phyloP scores from a whole-genome alignment of 2,888 invertebrate species.

The Pterostichus madidus region DNA sequence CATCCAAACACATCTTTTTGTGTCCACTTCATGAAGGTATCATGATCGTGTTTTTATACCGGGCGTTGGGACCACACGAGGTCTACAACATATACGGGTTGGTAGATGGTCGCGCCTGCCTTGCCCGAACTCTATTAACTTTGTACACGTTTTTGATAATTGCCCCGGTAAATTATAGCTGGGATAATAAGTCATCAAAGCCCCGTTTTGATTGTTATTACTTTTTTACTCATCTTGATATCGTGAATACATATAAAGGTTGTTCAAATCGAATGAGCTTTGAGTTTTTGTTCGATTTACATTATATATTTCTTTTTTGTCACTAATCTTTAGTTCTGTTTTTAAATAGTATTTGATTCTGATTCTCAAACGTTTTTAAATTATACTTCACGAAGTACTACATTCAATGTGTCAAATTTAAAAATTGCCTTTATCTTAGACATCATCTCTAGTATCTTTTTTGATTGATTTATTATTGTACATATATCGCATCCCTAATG shows the following conservation, averaged over 20 bases:
- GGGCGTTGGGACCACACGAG: slow-evolving; percentile 51
- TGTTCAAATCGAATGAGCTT: slow-evolving; percentile 39
- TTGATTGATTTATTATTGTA: too few relatives aligned
- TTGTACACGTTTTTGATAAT: slow-evolving; percentile 66
- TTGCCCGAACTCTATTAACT: slow-evolving; percentile 64
- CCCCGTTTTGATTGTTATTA: slow-evolving; percentile 64
- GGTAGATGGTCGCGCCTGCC: not conserved
- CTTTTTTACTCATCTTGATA: slow-evolving; percentile 48
- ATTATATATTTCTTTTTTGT: too few relatives aligned
- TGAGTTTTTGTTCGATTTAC: slow-evolving; percentile 14
- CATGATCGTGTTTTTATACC: slow-evolving; percentile 51
- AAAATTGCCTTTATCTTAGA: too few relatives aligned
- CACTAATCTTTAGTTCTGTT: too few relatives aligned
- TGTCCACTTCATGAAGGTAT: slow-evolving; percentile 13
- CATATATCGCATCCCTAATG: too few relatives aligned
- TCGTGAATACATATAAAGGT: slow-evolving; percentile 44
- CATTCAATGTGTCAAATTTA: too few relatives aligned
- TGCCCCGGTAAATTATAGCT: slow-evolving; percentile 63
- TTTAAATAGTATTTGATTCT: too few relatives aligned
- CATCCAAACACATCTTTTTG: slow-evolving; percentile 7
- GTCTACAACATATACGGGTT: not conserved
- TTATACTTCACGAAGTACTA: too few relatives aligned
- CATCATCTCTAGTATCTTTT: too few relatives aligned
- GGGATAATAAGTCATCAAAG: slow-evolving; percentile 59
- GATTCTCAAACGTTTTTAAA: too few relatives aligned